These are phyloP conservation scores for Cercopithecus mitis DNA, from an alignment of 2,797 vertebrate species.

Conservation along the genomic window DNA sequence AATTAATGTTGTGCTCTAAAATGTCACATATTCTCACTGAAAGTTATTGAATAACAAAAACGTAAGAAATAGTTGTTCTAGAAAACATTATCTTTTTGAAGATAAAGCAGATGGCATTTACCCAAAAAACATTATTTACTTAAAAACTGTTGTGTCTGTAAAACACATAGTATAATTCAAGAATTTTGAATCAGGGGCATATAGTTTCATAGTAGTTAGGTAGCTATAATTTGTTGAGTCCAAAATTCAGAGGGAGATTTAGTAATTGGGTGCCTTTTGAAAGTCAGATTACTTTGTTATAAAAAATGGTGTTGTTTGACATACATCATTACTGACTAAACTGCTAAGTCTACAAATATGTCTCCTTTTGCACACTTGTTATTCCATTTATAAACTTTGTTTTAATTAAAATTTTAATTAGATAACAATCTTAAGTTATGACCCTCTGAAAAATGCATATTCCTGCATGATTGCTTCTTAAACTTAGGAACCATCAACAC, in stretches of 20 bases:
- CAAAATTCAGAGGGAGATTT: conserved; percentile 1
- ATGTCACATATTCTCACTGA: conserved; percentile 64
- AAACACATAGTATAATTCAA: conserved; percentile 22
- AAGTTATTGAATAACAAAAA: conserved; percentile 60
- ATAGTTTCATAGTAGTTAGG: neutral
- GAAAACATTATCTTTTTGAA: conserved; percentile 49
- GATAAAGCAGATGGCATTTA: conserved; percentile 50
- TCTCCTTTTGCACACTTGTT: neutral
- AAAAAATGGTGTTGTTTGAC: neutral
- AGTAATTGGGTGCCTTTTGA: neutral
- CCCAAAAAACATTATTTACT: conserved; percentile 33
- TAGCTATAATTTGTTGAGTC: neutral
- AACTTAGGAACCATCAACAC: neutral
- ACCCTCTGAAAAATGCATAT: neutral
- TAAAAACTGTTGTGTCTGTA: neutral
- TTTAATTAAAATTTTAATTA: conserved; percentile 26
- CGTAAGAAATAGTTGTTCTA: conserved; percentile 34
- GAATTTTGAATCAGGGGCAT: neutral
- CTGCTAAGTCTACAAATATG: neutral
- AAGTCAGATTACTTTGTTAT: conserved; percentile 4
- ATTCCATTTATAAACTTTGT: neutral
- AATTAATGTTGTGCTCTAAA: conserved; percentile 45
- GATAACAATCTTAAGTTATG: conserved; percentile 1
- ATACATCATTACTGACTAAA: conserved; percentile 33
- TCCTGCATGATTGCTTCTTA: neutral